phyloP scores from a whole-genome alignment of 1,140 invertebrate species.

The Penaeus chinensis region DNA sequence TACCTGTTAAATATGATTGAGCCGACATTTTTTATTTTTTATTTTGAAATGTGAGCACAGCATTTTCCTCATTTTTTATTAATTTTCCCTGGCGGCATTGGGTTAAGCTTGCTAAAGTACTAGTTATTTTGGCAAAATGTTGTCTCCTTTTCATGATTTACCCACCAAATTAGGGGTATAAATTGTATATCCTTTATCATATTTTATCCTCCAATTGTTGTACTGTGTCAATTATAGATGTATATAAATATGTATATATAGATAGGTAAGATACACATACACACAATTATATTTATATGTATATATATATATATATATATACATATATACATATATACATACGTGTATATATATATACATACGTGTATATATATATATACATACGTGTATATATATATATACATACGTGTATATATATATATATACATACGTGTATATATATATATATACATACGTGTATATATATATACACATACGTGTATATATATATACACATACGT shows the following conservation, averaged over 20 bases:
- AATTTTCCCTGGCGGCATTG: no score
- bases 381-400: not conserved
- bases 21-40: no score
- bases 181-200: no score
- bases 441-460: slow-evolving; percentile 7
- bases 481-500: not conserved
- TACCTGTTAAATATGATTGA: no score
- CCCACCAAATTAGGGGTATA: no score
- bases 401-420: slow-evolving; percentile 1
- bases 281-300: slow-evolving; percentile 13
- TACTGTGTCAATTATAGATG: no score
- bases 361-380: not conserved
- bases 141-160: no score
- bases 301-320: slow-evolving; percentile 22
- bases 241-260: slow-evolving; percentile 2
- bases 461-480: slow-evolving; percentile 7
- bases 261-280: not conserved
- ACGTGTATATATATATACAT: slow-evolving; percentile 8
- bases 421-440: not conserved
- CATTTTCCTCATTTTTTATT: no score
- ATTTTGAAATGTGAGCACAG: no score
- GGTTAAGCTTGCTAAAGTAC: no score
- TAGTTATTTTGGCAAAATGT: no score
- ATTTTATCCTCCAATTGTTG: no score
- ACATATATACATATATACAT: slow-evolving; percentile 11